Conservation (phyloP, 2,113 vertebrate genomes). For the Lonchura striata region DNA sequence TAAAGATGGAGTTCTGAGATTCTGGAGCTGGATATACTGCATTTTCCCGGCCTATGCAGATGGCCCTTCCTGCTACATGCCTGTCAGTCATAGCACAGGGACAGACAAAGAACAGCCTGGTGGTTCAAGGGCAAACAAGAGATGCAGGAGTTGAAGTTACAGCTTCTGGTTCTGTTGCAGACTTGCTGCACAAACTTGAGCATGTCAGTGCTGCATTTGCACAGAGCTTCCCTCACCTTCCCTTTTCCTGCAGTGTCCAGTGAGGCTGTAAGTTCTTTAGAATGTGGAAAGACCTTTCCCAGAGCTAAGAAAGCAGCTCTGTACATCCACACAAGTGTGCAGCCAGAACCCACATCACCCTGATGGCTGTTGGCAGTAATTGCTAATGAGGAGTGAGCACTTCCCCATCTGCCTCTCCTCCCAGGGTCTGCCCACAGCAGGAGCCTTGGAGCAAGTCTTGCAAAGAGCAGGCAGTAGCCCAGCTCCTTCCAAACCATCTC, state of each 20-base stretch:
- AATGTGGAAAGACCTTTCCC: not conserved
- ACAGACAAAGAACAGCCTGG: not conserved
- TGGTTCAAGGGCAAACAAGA: not conserved
- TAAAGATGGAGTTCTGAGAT: slow-evolving; percentile 14
- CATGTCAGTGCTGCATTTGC: not conserved
- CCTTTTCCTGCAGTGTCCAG: not conserved
- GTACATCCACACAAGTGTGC: not conserved
- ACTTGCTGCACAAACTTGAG: not conserved
- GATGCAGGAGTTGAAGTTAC: not conserved
- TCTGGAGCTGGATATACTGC: not conserved
- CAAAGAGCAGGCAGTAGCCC: not conserved
- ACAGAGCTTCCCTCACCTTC: accelerated
- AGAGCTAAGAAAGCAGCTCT: not conserved
- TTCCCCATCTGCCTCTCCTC: not conserved
- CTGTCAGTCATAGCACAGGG: not conserved
- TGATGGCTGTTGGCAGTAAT: not conserved
- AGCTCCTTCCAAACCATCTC: not conserved
- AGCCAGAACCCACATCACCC: accelerated
- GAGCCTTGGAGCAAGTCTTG: not conserved
- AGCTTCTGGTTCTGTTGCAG: not conserved
- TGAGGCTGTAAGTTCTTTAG: not conserved
- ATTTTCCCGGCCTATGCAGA: not conserved
- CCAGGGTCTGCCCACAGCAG: not conserved
- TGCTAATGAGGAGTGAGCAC: not conserved
- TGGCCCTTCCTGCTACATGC: not conserved